Evolutionary conservation across 2,888 invertebrate genomes (phyloP), one percentile per base, ranked within the genome.

Genomic region (Parthenolecanium corni): DNA sequence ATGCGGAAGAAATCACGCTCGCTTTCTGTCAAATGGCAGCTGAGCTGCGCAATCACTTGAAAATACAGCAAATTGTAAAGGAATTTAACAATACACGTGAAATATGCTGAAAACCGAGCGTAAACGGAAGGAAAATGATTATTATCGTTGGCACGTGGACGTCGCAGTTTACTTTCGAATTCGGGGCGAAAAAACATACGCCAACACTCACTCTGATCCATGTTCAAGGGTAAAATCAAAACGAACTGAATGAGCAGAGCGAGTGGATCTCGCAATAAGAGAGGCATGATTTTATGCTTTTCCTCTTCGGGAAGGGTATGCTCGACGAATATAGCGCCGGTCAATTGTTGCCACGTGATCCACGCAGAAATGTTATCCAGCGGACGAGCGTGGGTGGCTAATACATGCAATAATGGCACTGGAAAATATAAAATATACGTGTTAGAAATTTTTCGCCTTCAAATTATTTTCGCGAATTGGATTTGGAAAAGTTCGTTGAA

Each of bases 31-130:
- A 85, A 76, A 67, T 78, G 79, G 66, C 85, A 84, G 62, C 84
- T 82, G 66, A 91, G 77, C 74, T 89, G 88, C 61, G 86, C 81
- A 67, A 92, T 81, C 52, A 90, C 84, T 79, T 94, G 93, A 74
- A 93, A 86, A 76, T 89, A 92, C 65, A 86, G 78, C 66, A 94
- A 79, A 73, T 93, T 89, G 78, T 89, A 95, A 67, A 93, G 79
- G 67, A 87, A 84, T 73, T 87, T 86, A 2, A 93, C 88, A 70
- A 93, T 83, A 72, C 86, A 85, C 1, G 86, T 86, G 76, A 89
- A 93, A 73, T 91, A 91, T 51, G 49, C 61, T 61, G 61, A 1
- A 36, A 57, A 31, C 4, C 9, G 31, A 31, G 31, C 5, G 31
- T 38, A n/a, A 31, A 9, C 5, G 4, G 31, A 31, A 31, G 4